Percentiles rank a stretch among this genome's conserved stretches.
phyloP scores from a whole-genome alignment of 2,888 invertebrate genomes.

The Lithophane leautieri region DNA sequence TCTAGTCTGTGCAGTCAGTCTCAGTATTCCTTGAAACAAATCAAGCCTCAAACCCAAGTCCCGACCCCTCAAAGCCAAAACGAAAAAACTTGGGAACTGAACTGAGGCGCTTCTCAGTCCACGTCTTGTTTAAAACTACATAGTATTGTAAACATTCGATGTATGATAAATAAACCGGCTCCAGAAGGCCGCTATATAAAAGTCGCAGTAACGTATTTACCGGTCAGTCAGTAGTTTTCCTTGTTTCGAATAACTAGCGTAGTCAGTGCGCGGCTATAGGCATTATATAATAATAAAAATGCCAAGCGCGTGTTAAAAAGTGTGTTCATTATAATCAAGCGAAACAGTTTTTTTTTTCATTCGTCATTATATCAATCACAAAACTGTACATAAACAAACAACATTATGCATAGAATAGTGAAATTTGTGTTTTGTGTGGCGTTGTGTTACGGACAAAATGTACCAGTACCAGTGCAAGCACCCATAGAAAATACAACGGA shows the following conservation, averaged over 20 bases:
- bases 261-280: not conserved
- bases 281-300: constrained; percentile 36
- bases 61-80: not conserved
- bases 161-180: constrained; percentile 48
- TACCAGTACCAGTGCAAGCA: constrained; percentile 6
- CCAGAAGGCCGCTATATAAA: constrained; percentile 23
- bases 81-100: not conserved
- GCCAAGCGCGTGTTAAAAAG: constrained; percentile 25
- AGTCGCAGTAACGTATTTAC: constrained; percentile 34
- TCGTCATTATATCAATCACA: constrained; percentile 1
- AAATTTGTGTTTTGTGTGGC: constrained; percentile 47
- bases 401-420: constrained; percentile 35
- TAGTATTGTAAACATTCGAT: constrained; percentile 42
- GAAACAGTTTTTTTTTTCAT: constrained; percentile 5
- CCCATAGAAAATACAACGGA: constrained; percentile 35
- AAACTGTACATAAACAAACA: not conserved
- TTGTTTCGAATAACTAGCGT: constrained; percentile 18
- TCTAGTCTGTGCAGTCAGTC: too few species aligned
- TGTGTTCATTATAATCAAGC: constrained; percentile 7
- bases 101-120: not conserved
- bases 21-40: too few species aligned
- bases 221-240: constrained; percentile 57
- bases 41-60: too few species aligned
- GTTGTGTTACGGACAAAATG: constrained; percentile 60
- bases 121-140: constrained; percentile 9